Base-by-base conservation (phyloP, 2,888 invertebrate genomes). In the Apotomis turbidana region DNA sequence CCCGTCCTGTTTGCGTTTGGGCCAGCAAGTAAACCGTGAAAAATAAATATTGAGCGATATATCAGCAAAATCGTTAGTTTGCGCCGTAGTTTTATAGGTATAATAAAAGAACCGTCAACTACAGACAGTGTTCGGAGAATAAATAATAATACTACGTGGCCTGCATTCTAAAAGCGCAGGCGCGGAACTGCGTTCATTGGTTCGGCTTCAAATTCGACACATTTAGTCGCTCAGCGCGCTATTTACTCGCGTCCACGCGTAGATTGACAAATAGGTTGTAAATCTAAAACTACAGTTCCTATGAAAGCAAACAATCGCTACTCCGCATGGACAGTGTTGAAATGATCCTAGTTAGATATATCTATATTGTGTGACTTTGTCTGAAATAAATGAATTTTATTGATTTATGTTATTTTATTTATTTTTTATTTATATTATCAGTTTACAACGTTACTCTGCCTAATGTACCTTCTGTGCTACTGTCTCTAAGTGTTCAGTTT, bases 21-120 rank as follows among this genome's bases (percentile, higher is more conserved):
- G 80, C 76, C 78, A 77, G 77, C 82, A 83, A 84, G 85, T 89
- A 87, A 87, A 88, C 87, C 87, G 89, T 89, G 90, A 89, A 91
- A 90, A 93, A 90, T 87, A 93, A 92, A 93, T 91, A 91, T 90
- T 89, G 81, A 83, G 79, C 85, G 83, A 87, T 91, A 92, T 90
- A 92, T 91, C 91, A 87, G 86, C 83, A 90, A 92, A 90, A 90
- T 88, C 86, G 82, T 81, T 82, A 84, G 87, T 90, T 90, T 87
- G 87, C 88, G 85, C 83, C 84, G 84, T 80, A 77, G 82, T 77
- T 85, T 93, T 91, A 93, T 89, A 89, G 89, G 90, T 83, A 85
- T 90, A 91, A 92, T 93, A 93, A 93, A 93, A 91, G 87, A 88
- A 89, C 90, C 87, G 92, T 91, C 91, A 88, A 90, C 90, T 80